Evolutionary conservation across 2,797 vertebrate species (phyloP).

Genomic region (Chelmon rostratus): DNA sequence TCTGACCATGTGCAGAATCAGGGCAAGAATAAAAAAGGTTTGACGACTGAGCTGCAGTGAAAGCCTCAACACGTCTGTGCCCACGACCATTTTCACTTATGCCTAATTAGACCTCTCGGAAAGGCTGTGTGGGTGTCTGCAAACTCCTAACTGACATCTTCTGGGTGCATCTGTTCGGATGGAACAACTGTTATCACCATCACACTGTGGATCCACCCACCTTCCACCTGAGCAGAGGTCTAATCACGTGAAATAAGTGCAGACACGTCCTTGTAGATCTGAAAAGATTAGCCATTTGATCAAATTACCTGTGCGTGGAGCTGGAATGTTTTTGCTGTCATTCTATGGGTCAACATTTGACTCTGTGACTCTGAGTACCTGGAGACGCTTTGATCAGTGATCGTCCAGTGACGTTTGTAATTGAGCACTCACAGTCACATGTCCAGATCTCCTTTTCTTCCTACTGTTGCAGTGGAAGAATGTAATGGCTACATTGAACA

Average conservation of each 20-base stretch:
- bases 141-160: neutral
- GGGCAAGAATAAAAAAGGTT: neutral
- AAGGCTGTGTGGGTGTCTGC: neutral
- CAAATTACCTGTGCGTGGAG: too few relatives aligned
- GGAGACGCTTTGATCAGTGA: too few relatives aligned
- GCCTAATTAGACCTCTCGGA: slow-evolving; percentile 1
- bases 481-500: too few relatives aligned
- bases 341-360: too few relatives aligned
- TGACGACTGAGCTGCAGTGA: neutral
- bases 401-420: too few relatives aligned
- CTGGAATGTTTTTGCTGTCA: too few relatives aligned
- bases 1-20: neutral
- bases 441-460: too few relatives aligned
- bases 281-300: neutral
- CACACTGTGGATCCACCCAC: neutral
- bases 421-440: too few relatives aligned
- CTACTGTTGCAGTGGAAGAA: too few relatives aligned
- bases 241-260: neutral
- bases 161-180: neutral
- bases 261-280: neutral
- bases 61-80: neutral
- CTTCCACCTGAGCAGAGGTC: neutral
- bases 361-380: too few relatives aligned
- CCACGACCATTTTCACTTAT: neutral
- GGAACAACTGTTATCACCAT: neutral